Base-by-base conservation (phyloP, 2,797 vertebrate species). In the Poeciliopsis gracilis region DNA sequence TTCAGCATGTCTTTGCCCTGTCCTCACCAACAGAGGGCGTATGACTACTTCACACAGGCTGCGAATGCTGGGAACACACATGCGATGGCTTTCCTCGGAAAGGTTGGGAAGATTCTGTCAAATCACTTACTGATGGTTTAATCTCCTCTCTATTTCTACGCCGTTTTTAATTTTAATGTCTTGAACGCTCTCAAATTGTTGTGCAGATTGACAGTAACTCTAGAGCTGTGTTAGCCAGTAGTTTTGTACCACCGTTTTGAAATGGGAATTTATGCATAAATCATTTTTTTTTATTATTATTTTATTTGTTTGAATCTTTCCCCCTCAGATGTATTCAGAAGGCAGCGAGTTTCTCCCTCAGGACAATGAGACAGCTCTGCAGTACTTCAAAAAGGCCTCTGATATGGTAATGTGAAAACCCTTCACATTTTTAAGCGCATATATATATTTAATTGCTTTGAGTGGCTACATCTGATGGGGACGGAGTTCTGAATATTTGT, bases 301-400 rank as follows among this genome's bases (percentile, higher is more conserved):
- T 38, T 73, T 69, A 45, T 59, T 0, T 43, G 9, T 76, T 6
- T 76, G 18, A 20, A 18, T 81, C 25, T 80, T 1, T 78, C 25
- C 75, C 76, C 53, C 84, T 84, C 90, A 99, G 98, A 99, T 99
- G 98, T 99, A 99, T 89, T 98, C 98, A 0, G 98, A 99, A 86
- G 98, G 98, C 89, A 99, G 98, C 57, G 97, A 98, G 86, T 97
- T 94, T 72, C 95, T 99, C 11, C 96, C 97, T 75, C 98, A 99
- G 93, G 98, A 98, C 94, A 99, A 99, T 6, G 98, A 99, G 88
- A 99, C 98, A 0, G 98, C 98, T 2, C 96, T 99, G 88, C 96
- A 98, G 86, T 99, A 99, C 93, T 99, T 99, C 86, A 98, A 98
- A 91, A 99, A 99, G 93, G 98, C 98, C 76, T 98, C 98, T 38